phyloP scores from a whole-genome alignment of 92 coral and sea anemone genomes.

The Porites evermanni region DNA sequence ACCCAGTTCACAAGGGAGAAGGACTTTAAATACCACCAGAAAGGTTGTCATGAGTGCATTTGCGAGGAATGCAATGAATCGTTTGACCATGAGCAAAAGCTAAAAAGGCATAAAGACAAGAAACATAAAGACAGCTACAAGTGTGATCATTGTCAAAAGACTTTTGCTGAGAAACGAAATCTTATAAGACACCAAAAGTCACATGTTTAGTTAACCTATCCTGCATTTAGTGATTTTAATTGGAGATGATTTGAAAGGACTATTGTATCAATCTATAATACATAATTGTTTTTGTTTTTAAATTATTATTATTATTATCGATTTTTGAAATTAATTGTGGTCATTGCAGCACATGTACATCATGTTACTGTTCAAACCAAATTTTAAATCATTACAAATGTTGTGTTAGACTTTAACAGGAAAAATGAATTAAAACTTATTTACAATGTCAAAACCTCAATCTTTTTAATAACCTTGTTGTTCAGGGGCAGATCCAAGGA shows the following conservation, averaged over 20 bases:
- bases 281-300: constrained; percentile 23
- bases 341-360: neutral
- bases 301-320: constrained; percentile 5
- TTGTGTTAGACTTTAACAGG: constrained; percentile 7
- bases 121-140: constrained; percentile 45
- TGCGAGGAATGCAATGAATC: constrained; percentile 60
- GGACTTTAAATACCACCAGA: constrained; percentile 56
- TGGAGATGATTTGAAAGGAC: constrained; percentile 22
- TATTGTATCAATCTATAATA: constrained; percentile 20
- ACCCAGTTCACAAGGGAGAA: constrained; percentile 48
- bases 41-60: constrained; percentile 47
- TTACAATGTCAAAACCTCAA: constrained; percentile 12
- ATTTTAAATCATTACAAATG: too few relatives aligned
- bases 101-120: constrained; percentile 61
- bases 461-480: neutral
- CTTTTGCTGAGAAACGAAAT: constrained; percentile 62
- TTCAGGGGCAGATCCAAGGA: constrained; percentile 11
- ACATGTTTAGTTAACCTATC: constrained; percentile 30
- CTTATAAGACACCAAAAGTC: constrained; percentile 63
- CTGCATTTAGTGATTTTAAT: constrained; percentile 17
- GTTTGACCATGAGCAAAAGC: constrained; percentile 53
- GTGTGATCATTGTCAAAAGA: constrained; percentile 55
- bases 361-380: too few relatives aligned
- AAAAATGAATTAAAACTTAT: constrained; percentile 4
- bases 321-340: constrained; percentile 29